phyloP scores from a whole-genome alignment of 1,140 invertebrate genomes.

The Pomacea maculata region DNA sequence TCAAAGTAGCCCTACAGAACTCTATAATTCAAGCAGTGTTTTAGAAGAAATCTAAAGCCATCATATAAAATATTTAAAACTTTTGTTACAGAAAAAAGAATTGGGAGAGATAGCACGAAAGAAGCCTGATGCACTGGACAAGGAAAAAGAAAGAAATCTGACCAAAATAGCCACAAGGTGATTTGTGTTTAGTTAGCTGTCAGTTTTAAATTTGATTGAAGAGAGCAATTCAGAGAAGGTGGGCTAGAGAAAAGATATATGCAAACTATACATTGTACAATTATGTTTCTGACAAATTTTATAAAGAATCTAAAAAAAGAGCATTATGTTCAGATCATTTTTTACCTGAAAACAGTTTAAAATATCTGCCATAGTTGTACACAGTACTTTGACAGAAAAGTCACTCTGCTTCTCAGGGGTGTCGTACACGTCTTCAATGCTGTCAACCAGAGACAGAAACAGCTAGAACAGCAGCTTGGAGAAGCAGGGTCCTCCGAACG shows the following conservation, averaged over 20 bases:
- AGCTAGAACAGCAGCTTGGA: slow-evolving; percentile 77
- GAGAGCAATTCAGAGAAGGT: not conserved
- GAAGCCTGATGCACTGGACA: slow-evolving; percentile 79
- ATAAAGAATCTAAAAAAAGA: not conserved
- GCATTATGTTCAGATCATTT: not conserved
- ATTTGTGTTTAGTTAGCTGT: not conserved
- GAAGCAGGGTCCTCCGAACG: slow-evolving; percentile 80
- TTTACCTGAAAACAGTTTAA: no score
- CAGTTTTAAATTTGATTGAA: slow-evolving; percentile 5
- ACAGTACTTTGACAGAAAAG: not conserved
- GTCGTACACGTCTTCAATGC: slow-evolving; percentile 93
- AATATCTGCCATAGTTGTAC: no score
- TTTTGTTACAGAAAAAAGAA: slow-evolving; percentile 67
- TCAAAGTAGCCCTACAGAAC: no score
- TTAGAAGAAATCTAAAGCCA: no score
- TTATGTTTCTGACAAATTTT: not conserved
- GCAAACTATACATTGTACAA: not conserved
- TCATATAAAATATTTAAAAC: not conserved
- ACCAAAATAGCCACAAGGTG: slow-evolving; percentile 83
- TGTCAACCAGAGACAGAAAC: slow-evolving; percentile 84
- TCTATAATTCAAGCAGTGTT: no score
- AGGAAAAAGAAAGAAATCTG: slow-evolving; percentile 77
- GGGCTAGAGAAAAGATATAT: no score
- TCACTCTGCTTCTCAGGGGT: slow-evolving; percentile 70
- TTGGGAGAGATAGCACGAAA: slow-evolving; percentile 74